These are phyloP conservation scores for Zaprionus lineosus DNA, from an alignment of 2,888 invertebrate species.

Conservation along the genomic window DNA sequence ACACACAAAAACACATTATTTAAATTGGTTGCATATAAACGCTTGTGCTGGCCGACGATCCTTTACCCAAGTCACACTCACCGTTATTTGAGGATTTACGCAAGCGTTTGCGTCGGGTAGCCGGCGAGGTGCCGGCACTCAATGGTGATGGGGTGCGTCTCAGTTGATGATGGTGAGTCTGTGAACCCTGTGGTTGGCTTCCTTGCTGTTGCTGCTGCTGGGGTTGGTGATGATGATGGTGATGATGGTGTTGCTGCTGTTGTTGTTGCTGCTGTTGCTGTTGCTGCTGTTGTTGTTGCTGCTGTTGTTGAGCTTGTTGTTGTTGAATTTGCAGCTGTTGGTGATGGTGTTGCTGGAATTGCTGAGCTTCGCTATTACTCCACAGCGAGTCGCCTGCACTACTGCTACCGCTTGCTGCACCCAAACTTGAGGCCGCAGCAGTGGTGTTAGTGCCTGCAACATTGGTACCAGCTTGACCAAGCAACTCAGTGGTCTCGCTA, in stretches of 20 bases:
- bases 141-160: slow-evolving; percentile 84
- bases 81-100: slow-evolving; percentile 87
- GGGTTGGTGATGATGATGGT: slow-evolving; percentile 72
- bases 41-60: slow-evolving; percentile 45
- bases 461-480: slow-evolving; percentile 81
- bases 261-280: slow-evolving; percentile 81
- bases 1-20: not conserved
- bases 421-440: slow-evolving; percentile 61
- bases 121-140: slow-evolving; percentile 86
- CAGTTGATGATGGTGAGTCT: slow-evolving; percentile 85
- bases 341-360: slow-evolving; percentile 85
- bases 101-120: slow-evolving; percentile 86
- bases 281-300: slow-evolving; percentile 71
- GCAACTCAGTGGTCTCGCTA: slow-evolving; percentile 83
- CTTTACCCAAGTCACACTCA: slow-evolving; percentile 67
- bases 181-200: slow-evolving; percentile 85
- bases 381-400: slow-evolving; percentile 84
- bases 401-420: slow-evolving; percentile 69
- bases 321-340: slow-evolving; percentile 84
- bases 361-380: slow-evolving; percentile 83
- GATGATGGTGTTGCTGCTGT: slow-evolving; percentile 64
- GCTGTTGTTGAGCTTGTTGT: slow-evolving; percentile 63
- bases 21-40: not conserved
- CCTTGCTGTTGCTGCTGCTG: slow-evolving; percentile 86
- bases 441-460: slow-evolving; percentile 77